These are phyloP conservation scores for Noturus placidus DNA, from an alignment of 2,113 vertebrate species.

Conservation along the genomic window DNA sequence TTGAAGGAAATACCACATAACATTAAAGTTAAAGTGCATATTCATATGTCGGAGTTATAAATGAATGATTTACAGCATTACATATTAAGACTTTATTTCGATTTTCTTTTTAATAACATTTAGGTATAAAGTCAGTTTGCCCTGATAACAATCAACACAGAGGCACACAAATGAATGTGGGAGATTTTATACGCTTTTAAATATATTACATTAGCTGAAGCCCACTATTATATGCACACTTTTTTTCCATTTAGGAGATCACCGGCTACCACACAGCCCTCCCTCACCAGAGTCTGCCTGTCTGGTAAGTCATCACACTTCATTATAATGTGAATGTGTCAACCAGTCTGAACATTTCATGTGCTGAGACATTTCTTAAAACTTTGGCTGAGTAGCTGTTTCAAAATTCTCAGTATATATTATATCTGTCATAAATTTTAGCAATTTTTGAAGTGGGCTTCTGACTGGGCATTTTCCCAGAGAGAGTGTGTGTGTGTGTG, in stretches of 20 bases:
- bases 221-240: background rate
- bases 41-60: background rate
- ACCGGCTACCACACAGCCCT: slow-evolving; percentile 85
- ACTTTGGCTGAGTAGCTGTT: background rate
- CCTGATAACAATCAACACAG: background rate
- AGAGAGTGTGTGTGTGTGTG: background rate
- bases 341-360: background rate
- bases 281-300: slow-evolving; percentile 89
- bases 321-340: background rate
- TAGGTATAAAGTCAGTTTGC: background rate
- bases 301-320: slow-evolving; percentile 78
- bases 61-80: background rate
- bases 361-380: background rate
- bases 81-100: background rate
- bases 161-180: background rate
- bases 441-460: background rate
- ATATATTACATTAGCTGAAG: background rate
- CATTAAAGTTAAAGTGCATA: background rate
- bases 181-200: background rate
- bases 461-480: background rate
- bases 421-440: background rate
- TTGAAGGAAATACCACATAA: background rate
- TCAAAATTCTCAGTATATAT: background rate
- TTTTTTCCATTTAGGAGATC: slow-evolving; percentile 81
- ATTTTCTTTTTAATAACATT: background rate